Base-by-base conservation (phyloP, 2,797 vertebrate genomes). In the Geotrypetes seraphini region DNA sequence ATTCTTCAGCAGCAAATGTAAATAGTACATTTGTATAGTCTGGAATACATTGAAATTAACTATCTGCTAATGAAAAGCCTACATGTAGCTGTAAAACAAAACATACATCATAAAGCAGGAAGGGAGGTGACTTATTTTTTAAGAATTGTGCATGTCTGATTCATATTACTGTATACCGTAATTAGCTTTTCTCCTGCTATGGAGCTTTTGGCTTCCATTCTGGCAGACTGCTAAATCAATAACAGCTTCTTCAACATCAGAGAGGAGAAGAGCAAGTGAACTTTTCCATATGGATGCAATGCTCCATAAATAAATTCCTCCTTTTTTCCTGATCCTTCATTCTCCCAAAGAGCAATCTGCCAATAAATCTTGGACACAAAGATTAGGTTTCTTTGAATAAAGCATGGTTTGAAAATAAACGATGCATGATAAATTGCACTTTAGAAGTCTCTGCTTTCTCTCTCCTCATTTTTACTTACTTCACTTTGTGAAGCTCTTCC, bases 221-320 rank as follows among this genome's bases (percentile, higher is more conserved):
- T 16, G 44, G 22, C 28, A 43, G 43, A 53, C 52, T 68, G 34
- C 32, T 68, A 49, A 72, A 62, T 72, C 51, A 67, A 18, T 58
- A 66, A 56, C 37, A 43, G 36, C 21, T 34, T 63, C 43, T 55
- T 57, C 28, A 31, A 24, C 17, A 33, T 39, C 43, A 64, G 43
- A 48, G 63, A 60, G 36, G 54, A 60, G 25, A n/a, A 59, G 59
- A 30, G 24, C 25, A 64, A 63, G 57, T 52, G 16, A 73, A 54
- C 48, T 62, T 73, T 58, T 39, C 39, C 64, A 58, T 73, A 59
- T 63, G 64, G 52, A 63, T 53, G 10, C 52, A 59, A 71, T 66
- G 69, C 46, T 64, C 39, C 40, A 48, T 65, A 66, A 70, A 66
- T 60, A 72, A 63, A 57, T 47, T 53, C 34, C 37, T 39, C 39